phyloP scores from a whole-genome alignment of 2,888 invertebrate species.

The Nomada fabriciana region DNA sequence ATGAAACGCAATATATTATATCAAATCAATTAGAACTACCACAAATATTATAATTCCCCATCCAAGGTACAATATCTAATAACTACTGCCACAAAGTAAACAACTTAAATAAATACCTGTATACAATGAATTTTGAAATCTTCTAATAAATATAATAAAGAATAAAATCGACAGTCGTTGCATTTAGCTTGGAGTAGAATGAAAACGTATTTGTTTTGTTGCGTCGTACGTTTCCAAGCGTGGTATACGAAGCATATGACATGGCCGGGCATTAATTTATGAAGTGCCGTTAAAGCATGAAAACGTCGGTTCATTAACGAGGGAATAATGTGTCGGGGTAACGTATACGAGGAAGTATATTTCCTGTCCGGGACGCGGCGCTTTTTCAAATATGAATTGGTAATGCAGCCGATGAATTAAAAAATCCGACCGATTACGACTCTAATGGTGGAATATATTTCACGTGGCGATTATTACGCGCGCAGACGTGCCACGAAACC shows the following conservation, averaged over 20 bases:
- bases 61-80: too few species aligned
- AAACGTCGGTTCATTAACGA: constrained; percentile 50
- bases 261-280: constrained; percentile 42
- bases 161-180: neutral
- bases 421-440: constrained; percentile 38
- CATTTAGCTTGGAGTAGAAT: neutral
- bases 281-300: constrained; percentile 47
- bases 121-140: too few species aligned
- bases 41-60: too few species aligned
- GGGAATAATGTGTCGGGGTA: constrained; percentile 46
- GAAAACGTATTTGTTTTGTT: neutral
- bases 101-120: too few species aligned
- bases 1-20: too few species aligned
- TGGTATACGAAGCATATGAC: neutral
- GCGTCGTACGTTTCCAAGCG: neutral
- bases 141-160: too few species aligned
- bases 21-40: too few species aligned
- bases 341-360: constrained; percentile 30
- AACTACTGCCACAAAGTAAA: too few species aligned
- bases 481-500: constrained; percentile 9
- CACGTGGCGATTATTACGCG: constrained; percentile 39
- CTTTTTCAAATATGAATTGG: constrained; percentile 45
- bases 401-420: constrained; percentile 27
- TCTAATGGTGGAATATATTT: constrained; percentile 44
- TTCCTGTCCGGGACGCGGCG: neutral